Evolutionary conservation across 2,797 vertebrate species (phyloP).

Genomic region (Argya squamiceps): DNA sequence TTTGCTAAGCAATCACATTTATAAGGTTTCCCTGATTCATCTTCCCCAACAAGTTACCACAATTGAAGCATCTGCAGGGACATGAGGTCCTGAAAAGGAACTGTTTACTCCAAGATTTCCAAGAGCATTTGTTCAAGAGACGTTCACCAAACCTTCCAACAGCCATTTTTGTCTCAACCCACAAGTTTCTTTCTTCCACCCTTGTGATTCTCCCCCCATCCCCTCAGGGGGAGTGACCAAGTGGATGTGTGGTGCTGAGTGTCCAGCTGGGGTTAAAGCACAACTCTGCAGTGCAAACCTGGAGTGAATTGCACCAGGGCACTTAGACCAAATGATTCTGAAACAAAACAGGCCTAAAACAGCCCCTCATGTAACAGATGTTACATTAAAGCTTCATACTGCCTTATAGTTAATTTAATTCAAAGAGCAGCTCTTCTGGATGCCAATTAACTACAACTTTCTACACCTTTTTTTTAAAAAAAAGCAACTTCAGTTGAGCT

Average conservation of each 20-base stretch:
- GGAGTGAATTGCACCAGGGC: not conserved
- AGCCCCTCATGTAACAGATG: accelerated
- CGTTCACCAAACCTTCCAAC: not conserved
- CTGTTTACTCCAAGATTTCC: not conserved
- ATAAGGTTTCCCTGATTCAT: too few species aligned
- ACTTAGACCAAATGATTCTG: not conserved
- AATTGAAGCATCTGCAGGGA: accelerated
- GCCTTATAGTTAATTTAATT: not conserved
- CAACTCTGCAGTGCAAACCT: not conserved
- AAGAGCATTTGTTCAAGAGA: not conserved
- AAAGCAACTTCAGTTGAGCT: not conserved
- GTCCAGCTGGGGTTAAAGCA: not conserved
- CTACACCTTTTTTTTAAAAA: not conserved
- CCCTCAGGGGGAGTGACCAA: not conserved
- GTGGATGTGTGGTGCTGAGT: not conserved
- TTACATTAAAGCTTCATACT: not conserved
- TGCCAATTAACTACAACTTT: not conserved
- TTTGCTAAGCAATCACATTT: too few species aligned
- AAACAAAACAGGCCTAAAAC: not conserved
- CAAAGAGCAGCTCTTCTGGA: not conserved
- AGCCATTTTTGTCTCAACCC: not conserved
- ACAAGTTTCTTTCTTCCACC: not conserved
- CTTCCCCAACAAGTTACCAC: too few species aligned
- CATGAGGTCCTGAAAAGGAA: not conserved
- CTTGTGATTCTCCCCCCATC: not conserved